These are phyloP conservation scores for Caenorhabditis imperialis DNA, from an alignment of 2,888 invertebrate genomes.

Conservation along the genomic window DNA sequence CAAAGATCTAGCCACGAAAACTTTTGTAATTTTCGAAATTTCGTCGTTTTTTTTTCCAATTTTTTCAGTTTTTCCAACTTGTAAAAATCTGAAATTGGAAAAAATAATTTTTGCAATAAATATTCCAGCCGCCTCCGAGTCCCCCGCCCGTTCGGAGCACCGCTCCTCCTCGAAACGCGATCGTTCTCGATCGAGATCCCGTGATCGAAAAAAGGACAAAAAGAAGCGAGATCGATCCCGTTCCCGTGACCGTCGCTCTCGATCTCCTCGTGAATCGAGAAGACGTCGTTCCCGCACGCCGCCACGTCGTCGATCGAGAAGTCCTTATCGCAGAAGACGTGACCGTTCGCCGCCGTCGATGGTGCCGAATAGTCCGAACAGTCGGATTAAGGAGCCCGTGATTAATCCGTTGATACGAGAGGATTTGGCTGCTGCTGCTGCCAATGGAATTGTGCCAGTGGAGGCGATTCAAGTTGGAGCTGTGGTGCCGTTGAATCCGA, in stretches of 20 bases:
- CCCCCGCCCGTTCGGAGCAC: constrained; percentile 6
- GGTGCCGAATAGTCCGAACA: constrained; percentile 54
- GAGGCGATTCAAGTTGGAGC: constrained; percentile 35
- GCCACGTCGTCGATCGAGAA: constrained; percentile 15
- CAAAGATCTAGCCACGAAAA: too few species aligned
- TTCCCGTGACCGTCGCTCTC: constrained; percentile 29
- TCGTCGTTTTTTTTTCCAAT: too few species aligned
- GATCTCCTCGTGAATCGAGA: constrained; percentile 3
- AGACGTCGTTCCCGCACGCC: constrained; percentile 14
- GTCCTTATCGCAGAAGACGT: constrained; percentile 33
- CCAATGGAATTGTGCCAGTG: constrained; percentile 28
- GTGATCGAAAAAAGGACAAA: constrained; percentile 30
- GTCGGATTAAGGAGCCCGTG: constrained; percentile 54
- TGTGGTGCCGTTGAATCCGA: constrained; percentile 38
- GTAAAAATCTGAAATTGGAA: too few species aligned
- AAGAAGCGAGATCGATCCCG: constrained; percentile 38
- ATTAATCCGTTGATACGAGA: constrained; percentile 67
- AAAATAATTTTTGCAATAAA: not conserved
- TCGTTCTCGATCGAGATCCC: constrained; percentile 15
- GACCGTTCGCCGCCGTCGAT: constrained; percentile 37
- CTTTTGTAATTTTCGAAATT: too few species aligned
- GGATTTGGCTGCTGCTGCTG: constrained; percentile 56
- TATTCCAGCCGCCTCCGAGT: not conserved
- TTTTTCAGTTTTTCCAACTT: too few species aligned
- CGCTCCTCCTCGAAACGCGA: constrained; percentile 24